Percentiles rank a stretch among this genome's conserved stretches.
phyloP scores from a whole-genome alignment of 1,140 invertebrate species.

The Trichonephila clavipes region DNA sequence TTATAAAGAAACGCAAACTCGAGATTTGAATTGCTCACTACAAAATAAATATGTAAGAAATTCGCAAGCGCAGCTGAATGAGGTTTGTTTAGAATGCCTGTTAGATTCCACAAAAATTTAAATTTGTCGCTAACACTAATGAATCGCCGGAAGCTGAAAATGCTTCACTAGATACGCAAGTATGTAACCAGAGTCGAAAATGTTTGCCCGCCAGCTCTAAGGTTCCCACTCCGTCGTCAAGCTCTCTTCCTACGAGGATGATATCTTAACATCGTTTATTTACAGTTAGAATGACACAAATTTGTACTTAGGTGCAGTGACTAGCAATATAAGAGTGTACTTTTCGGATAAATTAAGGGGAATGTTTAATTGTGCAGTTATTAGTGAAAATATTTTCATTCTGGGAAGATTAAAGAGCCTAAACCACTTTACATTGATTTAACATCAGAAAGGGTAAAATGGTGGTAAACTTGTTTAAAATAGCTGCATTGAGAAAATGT shows the following conservation, averaged over 20 bases:
- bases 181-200: constrained; percentile 30
- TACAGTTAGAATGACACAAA: constrained; percentile 3
- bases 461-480: not conserved
- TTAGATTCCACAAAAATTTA: constrained; percentile 46
- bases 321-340: not conserved
- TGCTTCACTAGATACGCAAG: constrained; percentile 11
- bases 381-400: constrained; percentile 16
- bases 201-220: constrained; percentile 37
- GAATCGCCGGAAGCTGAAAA: constrained; percentile 1
- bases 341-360: constrained; percentile 14
- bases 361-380: constrained; percentile 26
- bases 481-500: not conserved
- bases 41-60: constrained; percentile 38
- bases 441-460: not conserved
- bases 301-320: not conserved
- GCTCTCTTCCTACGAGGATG: not conserved
- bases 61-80: constrained; percentile 45
- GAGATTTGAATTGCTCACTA: not conserved
- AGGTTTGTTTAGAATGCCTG: constrained; percentile 27
- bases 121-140: constrained; percentile 38
- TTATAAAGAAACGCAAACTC: constrained; percentile 17
- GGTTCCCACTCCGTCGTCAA: constrained; percentile 27
- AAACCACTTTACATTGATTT: not conserved
- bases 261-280: constrained; percentile 46
- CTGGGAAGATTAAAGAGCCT: not conserved